Conservation (phyloP, 2,888 invertebrate genomes). For the Drosophila falleni region DNA sequence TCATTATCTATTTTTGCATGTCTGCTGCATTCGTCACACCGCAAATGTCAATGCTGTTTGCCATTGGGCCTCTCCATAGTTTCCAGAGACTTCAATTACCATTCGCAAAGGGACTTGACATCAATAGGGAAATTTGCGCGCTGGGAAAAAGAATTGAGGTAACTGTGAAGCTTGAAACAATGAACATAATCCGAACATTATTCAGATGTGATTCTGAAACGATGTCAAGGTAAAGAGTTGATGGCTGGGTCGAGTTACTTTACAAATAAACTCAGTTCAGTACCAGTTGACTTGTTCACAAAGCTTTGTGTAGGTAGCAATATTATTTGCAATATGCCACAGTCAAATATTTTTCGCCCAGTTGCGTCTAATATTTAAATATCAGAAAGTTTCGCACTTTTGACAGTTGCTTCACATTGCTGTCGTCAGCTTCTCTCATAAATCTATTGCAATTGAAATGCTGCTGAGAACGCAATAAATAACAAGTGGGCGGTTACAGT, state of each 20-base stretch:
- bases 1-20: slow-evolving; percentile 50
- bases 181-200: slow-evolving; percentile 46
- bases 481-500: too few species aligned
- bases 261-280: slow-evolving; percentile 1
- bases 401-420: slow-evolving; percentile 26
- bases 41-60: slow-evolving; percentile 53
- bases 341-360: slow-evolving; percentile 31
- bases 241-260: background rate
- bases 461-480: slow-evolving; percentile 66
- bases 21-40: slow-evolving; percentile 20
- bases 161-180: slow-evolving; percentile 24
- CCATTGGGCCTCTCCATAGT: slow-evolving; percentile 28
- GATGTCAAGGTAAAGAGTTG: slow-evolving; percentile 63
- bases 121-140: slow-evolving; percentile 26
- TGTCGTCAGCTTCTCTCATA: slow-evolving; percentile 46
- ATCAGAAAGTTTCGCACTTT: slow-evolving; percentile 49
- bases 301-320: background rate
- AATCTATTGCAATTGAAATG: slow-evolving; percentile 71
- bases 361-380: slow-evolving; percentile 48
- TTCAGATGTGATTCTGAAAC: slow-evolving; percentile 52
- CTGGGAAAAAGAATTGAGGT: background rate
- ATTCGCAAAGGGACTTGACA: slow-evolving; percentile 51
- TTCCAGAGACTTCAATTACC: slow-evolving; percentile 25
- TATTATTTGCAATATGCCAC: slow-evolving; percentile 28
- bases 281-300: background rate